phyloP scores from a whole-genome alignment of 2,113 vertebrate genomes.

The Galemys pyrenaicus region DNA sequence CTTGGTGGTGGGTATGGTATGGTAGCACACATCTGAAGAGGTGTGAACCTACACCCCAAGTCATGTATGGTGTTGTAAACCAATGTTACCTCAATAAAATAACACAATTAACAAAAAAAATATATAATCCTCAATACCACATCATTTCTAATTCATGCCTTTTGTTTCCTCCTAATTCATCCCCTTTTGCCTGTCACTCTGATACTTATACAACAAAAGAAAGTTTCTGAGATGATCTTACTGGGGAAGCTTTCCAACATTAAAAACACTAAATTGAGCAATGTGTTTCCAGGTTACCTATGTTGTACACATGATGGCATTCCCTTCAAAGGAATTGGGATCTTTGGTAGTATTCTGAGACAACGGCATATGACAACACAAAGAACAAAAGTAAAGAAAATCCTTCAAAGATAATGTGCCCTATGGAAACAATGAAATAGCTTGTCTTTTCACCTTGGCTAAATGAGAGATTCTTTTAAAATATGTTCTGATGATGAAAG shows the following conservation, averaged over 20 bases:
- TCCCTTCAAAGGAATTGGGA: not conserved
- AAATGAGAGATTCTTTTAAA: not conserved
- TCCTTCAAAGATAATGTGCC: not conserved
- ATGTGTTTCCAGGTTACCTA: not conserved
- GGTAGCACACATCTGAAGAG: too few relatives aligned
- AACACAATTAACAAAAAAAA: not conserved
- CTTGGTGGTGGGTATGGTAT: too few relatives aligned
- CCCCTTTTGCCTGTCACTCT: not conserved
- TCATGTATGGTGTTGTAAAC: too few relatives aligned
- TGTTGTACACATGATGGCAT: not conserved
- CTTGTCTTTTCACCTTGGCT: not conserved
- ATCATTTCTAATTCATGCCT: not conserved
- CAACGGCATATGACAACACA: not conserved
- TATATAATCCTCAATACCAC: not conserved
- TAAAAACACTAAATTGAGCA: not conserved
- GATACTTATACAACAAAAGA: not conserved
- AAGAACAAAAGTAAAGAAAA: slow-evolving; percentile 50
- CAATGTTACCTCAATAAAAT: too few relatives aligned
- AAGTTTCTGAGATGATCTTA: not conserved
- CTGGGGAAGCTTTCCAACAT: not conserved
- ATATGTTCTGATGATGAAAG: not conserved
- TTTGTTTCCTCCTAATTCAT: not conserved
- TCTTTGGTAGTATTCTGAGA: not conserved
- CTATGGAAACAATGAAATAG: not conserved
- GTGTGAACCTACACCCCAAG: too few relatives aligned